Conservation (phyloP, 2,113 vertebrate species). For the Anarhynchus alexandrinus region DNA sequence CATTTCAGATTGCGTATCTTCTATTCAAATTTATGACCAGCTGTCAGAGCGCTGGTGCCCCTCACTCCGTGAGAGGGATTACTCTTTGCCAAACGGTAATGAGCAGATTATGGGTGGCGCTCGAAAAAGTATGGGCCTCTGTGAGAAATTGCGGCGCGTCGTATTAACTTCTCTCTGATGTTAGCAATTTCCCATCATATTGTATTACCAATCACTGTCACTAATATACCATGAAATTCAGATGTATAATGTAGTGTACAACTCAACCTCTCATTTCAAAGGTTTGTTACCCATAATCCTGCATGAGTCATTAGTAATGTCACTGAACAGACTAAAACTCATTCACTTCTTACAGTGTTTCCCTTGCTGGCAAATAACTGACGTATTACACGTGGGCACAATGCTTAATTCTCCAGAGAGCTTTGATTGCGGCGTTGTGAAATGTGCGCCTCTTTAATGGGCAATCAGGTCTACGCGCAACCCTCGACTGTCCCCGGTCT, state of each 20-base stretch:
- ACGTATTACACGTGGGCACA: background rate
- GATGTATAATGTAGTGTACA: conserved; percentile 42
- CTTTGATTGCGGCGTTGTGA: background rate
- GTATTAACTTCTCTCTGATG: conserved; percentile 25
- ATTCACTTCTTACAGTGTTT: background rate
- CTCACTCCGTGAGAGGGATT: background rate
- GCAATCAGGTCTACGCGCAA: background rate
- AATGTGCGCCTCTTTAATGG: background rate
- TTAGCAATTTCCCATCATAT: conserved; percentile 47
- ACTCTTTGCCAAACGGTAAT: conserved; percentile 27
- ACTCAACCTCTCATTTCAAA: conserved; percentile 48
- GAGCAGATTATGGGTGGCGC: conserved; percentile 28
- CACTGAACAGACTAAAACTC: conserved; percentile 45
- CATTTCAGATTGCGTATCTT: background rate
- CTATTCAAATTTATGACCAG: conserved; percentile 37
- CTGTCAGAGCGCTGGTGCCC: background rate
- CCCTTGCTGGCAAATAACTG: conserved; percentile 39
- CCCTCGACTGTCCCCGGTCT: background rate
- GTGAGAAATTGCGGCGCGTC: conserved; percentile 9
- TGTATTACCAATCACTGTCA: conserved; percentile 50
- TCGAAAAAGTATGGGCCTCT: conserved; percentile 8
- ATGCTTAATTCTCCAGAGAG: background rate
- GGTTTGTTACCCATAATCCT: conserved; percentile 61
- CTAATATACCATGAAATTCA: conserved; percentile 66
- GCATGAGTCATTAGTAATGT: conserved; percentile 49